These are phyloP conservation scores for Tethya wilhelma DNA, from an alignment of 37 sponge, comb jelly and placozoan species.

Conservation along the genomic window DNA sequence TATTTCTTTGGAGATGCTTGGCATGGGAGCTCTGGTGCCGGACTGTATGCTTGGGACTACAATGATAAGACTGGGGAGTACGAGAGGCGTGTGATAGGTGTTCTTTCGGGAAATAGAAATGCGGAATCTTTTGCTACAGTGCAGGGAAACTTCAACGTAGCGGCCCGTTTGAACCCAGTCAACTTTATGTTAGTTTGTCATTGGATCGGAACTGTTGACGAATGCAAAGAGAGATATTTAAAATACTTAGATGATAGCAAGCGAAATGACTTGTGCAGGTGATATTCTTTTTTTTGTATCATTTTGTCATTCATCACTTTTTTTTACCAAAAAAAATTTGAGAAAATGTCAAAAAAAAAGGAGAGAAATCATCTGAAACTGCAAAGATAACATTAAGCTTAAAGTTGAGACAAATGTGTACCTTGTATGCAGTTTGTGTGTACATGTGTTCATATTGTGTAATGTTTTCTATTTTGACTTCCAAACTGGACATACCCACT, in stretches of 20 bases:
- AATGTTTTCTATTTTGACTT: constrained; percentile 13
- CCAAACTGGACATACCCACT: constrained; percentile 75
- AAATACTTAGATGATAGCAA: constrained; percentile 50
- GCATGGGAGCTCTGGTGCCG: constrained; percentile 86
- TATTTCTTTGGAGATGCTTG: constrained; percentile 84
- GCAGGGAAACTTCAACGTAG: constrained; percentile 74
- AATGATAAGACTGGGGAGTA: constrained; percentile 38
- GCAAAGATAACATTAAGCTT: neutral
- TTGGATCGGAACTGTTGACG: constrained; percentile 55
- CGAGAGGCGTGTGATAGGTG: constrained; percentile 68
- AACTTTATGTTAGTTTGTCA: constrained; percentile 67
- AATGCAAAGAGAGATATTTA: constrained; percentile 60
- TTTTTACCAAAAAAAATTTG: neutral
- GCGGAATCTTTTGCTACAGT: constrained; percentile 19
- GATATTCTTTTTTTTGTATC: neutral
- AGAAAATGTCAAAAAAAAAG: neutral
- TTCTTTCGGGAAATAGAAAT: constrained; percentile 73
- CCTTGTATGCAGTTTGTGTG: too few species aligned
- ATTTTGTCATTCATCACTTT: neutral
- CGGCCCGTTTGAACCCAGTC: constrained; percentile 60
- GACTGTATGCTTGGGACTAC: constrained; percentile 66
- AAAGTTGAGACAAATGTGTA: too few species aligned
- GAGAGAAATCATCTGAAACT: neutral
- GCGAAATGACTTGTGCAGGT: constrained; percentile 18
- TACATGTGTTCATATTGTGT: too few species aligned